Evolutionary conservation across 2,888 invertebrate species (phyloP).

Genomic region (Salpingus planirostris): DNA sequence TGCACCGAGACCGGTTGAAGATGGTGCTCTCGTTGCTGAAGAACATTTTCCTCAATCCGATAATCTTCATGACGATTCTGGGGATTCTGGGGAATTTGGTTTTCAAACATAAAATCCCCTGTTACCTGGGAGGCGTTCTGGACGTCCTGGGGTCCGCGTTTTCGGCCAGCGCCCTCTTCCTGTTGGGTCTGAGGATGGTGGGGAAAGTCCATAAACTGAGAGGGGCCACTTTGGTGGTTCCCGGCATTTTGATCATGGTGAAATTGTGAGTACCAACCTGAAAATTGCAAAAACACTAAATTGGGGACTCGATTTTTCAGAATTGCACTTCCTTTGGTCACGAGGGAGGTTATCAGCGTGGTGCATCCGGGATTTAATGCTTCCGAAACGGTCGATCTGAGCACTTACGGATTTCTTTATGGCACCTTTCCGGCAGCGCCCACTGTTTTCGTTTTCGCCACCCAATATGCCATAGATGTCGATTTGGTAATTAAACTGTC

Average conservation of each 20-base stretch:
- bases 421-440: conserved; percentile 95
- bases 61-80: conserved; percentile 86
- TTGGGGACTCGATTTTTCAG: no score
- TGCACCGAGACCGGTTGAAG: conserved; percentile 31
- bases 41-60: conserved; percentile 78
- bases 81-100: conserved; percentile 78
- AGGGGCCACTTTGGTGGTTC: conserved; percentile 71
- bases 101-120: conserved; percentile 70
- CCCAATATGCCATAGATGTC: conserved; percentile 75
- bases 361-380: conserved; percentile 59
- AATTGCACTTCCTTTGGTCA: conserved; percentile 74
- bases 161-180: conserved; percentile 82
- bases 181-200: conserved; percentile 86
- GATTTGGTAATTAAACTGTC: conserved; percentile 74
- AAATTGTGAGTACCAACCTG: conserved; percentile 61
- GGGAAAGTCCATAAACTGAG: conserved; percentile 74
- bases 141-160: conserved; percentile 80
- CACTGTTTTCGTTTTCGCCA: conserved; percentile 90
- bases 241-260: conserved; percentile 78
- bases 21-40: conserved; percentile 43
- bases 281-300: no score
- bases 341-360: conserved; percentile 75
- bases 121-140: conserved; percentile 64
- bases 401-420: conserved; percentile 90
- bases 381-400: conserved; percentile 70